Evolutionary conservation across 2,888 invertebrate genomes (phyloP).

Genomic region (Bursaphelenchus okinawaensis): DNA sequence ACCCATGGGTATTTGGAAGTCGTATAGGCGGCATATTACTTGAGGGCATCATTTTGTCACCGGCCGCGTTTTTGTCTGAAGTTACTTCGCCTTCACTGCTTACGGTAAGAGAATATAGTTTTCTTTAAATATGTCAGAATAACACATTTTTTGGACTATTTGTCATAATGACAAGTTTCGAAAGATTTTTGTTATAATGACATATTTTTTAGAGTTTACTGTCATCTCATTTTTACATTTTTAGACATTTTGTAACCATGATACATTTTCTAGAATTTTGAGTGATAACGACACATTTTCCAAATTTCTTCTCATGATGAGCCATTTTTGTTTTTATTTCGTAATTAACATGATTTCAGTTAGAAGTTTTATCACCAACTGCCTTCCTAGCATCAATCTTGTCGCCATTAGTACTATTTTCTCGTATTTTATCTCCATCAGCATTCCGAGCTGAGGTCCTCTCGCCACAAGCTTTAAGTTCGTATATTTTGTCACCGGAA

Average conservation of each 20-base stretch:
- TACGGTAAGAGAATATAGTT: background rate
- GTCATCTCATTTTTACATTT: too few relatives aligned
- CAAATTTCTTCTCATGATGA: too few relatives aligned
- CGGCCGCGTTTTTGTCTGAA: conserved; percentile 23
- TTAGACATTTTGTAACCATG: too few relatives aligned
- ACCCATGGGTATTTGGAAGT: conserved; percentile 22
- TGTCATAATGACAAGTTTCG: too few relatives aligned
- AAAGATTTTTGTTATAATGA: too few relatives aligned
- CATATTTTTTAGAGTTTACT: too few relatives aligned
- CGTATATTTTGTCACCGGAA: conserved; percentile 50
- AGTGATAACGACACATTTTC: too few relatives aligned
- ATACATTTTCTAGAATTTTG: background rate
- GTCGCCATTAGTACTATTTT: conserved; percentile 42
- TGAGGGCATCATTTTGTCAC: conserved; percentile 22
- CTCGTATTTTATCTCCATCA: conserved; percentile 32
- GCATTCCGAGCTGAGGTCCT: conserved; percentile 21
- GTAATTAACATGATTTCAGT: background rate
- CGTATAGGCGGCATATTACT: conserved; percentile 19
- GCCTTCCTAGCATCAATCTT: conserved; percentile 34
- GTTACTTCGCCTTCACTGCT: conserved; percentile 19
- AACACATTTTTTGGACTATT: too few relatives aligned
- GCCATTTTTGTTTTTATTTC: background rate
- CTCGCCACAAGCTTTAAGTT: conserved; percentile 43
- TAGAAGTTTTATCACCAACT: background rate
- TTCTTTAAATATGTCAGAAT: too few relatives aligned